Evolutionary conservation across 2,888 invertebrate genomes (phyloP).

Genomic region (Tholera decimalis): DNA sequence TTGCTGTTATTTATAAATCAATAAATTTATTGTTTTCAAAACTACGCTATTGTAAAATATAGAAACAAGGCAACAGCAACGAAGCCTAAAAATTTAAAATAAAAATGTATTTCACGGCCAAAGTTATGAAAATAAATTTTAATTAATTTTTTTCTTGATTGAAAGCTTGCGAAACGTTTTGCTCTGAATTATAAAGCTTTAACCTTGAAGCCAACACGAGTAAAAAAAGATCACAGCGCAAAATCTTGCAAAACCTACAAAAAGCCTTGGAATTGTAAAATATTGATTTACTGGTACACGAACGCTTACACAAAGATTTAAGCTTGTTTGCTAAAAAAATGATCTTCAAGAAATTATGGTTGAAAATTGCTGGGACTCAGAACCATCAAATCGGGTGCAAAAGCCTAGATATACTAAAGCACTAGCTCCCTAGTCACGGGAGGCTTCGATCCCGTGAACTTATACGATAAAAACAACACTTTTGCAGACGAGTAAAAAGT

Average conservation of each 20-base stretch:
- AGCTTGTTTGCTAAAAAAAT: neutral
- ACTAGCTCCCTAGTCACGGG: too few species aligned
- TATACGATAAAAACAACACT: too few species aligned
- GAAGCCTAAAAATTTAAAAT: neutral
- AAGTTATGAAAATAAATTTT: neutral
- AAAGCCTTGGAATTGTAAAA: slow-evolving; percentile 43
- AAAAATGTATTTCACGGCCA: neutral
- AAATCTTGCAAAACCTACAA: slow-evolving; percentile 32
- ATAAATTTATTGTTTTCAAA: neutral
- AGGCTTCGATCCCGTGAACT: too few species aligned
- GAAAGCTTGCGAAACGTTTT: slow-evolving; percentile 28
- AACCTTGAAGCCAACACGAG: slow-evolving; percentile 41
- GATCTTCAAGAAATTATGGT: neutral
- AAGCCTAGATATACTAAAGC: too few species aligned
- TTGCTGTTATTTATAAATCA: neutral
- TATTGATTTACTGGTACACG: slow-evolving; percentile 35
- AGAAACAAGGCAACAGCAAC: neutral
- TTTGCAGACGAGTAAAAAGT: too few species aligned
- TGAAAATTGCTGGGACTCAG: too few species aligned
- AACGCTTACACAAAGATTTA: neutral
- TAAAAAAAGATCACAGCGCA: slow-evolving; percentile 21
- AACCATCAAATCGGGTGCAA: too few species aligned
- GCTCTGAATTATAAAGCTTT: slow-evolving; percentile 20
- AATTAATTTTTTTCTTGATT: slow-evolving; percentile 14
- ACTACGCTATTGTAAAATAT: neutral